These are phyloP conservation scores for Chunga burmeisteri DNA, from an alignment of 2,113 vertebrate species.

Conservation along the genomic window DNA sequence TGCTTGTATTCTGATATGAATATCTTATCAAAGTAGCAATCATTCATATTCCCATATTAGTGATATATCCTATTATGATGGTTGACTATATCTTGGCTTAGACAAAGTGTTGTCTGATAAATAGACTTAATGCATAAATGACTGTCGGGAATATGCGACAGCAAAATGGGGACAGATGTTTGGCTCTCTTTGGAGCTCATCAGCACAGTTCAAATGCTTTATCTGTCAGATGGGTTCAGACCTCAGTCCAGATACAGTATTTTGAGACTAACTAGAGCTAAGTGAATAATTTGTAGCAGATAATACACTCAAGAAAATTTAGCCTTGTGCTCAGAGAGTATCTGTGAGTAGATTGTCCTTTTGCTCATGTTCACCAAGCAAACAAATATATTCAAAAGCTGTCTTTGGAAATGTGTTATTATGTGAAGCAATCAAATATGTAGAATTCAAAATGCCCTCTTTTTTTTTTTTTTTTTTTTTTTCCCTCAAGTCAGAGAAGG, in stretches of 20 bases:
- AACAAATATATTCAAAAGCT: not conserved
- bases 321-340: not conserved
- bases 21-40: not conserved
- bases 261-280: not conserved
- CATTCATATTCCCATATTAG: constrained; percentile 28
- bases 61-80: constrained; percentile 33
- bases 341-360: not conserved
- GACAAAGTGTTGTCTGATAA: constrained; percentile 55
- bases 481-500: not conserved
- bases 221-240: constrained; percentile 34
- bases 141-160: constrained; percentile 6
- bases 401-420: not conserved
- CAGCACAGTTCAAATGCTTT: constrained; percentile 45
- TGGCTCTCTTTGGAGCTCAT: constrained; percentile 51
- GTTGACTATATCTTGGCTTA: constrained; percentile 49
- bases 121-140: constrained; percentile 55
- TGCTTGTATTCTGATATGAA: not conserved
- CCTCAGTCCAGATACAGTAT: not conserved
- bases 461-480: not conserved
- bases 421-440: not conserved
- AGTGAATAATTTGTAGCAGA: not conserved
- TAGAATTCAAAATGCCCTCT: not conserved
- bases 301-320: not conserved
- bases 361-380: not conserved
- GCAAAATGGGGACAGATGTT: constrained; percentile 59